A percentile compares a stretch with the other conserved stretches of the same genome.
phyloP scores from a whole-genome alignment of 2,888 invertebrate genomes.

The Altica lythri region DNA sequence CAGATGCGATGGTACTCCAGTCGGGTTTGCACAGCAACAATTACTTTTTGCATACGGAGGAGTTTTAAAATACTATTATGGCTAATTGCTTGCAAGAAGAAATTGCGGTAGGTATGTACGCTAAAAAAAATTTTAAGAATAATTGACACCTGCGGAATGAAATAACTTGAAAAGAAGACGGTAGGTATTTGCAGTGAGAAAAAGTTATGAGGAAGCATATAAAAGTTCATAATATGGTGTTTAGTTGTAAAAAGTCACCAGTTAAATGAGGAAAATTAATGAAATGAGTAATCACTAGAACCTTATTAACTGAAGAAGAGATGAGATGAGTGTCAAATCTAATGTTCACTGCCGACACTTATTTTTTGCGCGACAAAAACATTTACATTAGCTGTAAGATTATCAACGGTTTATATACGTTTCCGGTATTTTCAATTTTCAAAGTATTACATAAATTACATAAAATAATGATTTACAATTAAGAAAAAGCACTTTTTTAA shows the following conservation, averaged over 20 bases:
- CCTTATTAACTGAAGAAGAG: no score
- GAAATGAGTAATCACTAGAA: no score
- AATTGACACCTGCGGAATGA: constrained; percentile 13
- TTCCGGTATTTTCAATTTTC: no score
- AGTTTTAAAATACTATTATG: constrained; percentile 7
- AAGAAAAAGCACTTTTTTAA: no score
- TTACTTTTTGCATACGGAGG: constrained; percentile 1
- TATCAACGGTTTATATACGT: no score
- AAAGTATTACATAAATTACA: no score
- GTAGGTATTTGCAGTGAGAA: background rate
- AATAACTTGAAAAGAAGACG: constrained; percentile 1
- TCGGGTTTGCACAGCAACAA: background rate
- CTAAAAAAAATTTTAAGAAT: constrained; percentile 1
- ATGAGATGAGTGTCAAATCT: no score
- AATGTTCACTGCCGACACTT: no score
- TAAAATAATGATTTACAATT: no score
- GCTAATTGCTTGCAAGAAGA: constrained; percentile 11
- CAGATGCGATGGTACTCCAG: background rate
- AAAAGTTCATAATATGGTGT: constrained; percentile 3
- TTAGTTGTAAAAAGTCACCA: background rate
- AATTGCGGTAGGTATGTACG: constrained; percentile 12
- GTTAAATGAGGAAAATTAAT: constrained; percentile 2
- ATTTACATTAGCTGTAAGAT: no score
- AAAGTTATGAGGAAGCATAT: constrained; percentile 6
- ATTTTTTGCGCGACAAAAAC: no score